A percentile compares a stretch with the other conserved stretches of the same genome.
Evolutionary conservation across 2,888 invertebrate genomes (phyloP).

Genomic region (Panorpa germanica): DNA sequence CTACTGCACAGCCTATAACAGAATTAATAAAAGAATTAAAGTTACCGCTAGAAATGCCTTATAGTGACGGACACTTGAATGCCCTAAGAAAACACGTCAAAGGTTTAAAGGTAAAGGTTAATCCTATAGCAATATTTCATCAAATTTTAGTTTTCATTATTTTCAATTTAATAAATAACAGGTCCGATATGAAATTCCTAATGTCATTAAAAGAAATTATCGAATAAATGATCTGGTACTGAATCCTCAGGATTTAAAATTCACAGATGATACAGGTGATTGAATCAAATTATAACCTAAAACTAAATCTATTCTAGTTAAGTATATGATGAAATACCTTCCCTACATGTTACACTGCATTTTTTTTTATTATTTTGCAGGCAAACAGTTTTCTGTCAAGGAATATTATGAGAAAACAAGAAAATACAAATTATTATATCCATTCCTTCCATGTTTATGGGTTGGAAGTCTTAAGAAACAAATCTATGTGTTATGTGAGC

Average conservation of each 20-base stretch:
- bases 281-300: too few relatives aligned
- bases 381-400: constrained; percentile 24
- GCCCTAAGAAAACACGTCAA: constrained; percentile 24
- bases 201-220: constrained; percentile 22
- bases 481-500: constrained; percentile 68
- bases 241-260: constrained; percentile 18
- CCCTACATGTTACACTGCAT: too few relatives aligned
- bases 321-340: too few relatives aligned
- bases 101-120: constrained; percentile 25
- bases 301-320: too few relatives aligned
- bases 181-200: constrained; percentile 27
- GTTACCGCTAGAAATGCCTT: constrained; percentile 15
- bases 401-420: constrained; percentile 26
- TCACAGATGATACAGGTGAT: constrained; percentile 17
- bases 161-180: too few relatives aligned
- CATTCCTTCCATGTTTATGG: constrained; percentile 66
- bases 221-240: constrained; percentile 24
- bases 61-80: constrained; percentile 17
- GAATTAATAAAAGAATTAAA: constrained; percentile 23
- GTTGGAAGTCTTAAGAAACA: constrained; percentile 49
- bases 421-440: constrained; percentile 27
- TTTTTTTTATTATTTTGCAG: constrained; percentile 22
- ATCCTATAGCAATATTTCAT: too few relatives aligned
- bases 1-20: constrained; percentile 30
- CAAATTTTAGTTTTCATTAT: too few relatives aligned